Base-by-base conservation (phyloP, 2,888 invertebrate species). In the Dicranocentrus wangi region DNA sequence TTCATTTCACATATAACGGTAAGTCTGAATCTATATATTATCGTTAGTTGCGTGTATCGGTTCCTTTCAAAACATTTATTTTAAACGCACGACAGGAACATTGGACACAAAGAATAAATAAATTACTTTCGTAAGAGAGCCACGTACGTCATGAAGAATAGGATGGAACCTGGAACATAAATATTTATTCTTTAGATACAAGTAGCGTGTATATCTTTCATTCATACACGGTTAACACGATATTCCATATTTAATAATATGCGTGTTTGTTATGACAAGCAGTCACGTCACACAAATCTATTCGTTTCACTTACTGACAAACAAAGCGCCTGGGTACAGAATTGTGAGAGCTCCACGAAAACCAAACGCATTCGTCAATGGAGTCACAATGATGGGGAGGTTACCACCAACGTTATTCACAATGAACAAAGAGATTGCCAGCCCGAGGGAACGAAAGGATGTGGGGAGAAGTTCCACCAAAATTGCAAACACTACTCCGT, bases 381-480 rank as follows among this genome's bases (percentile, higher is more conserved):
- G 95, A 88, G 95, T 95, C 1, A 96, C 94, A 8, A 95, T 90
- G 87, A 96, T 95, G 32, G 96, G 96, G 87, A 96, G 90, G 89
- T 96, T 96, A 39, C 96, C 96, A 5, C 96, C 96, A 82, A 96
- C 92, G 89, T 96, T 96, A 90, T 96, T 96, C 94, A 96, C 95
- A 1, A 96, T 94, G 89, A 96, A 96, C 51, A 96, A 91, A 88
- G 96, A 96, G 42, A 95, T 92, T 0, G 95, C 96, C n/a, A 96
- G 93, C 0, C 95, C 94, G 51, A 95, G 94, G 1, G 95, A 95
- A 65, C 95, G 91, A 15, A 95, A 92, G 8, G 93, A 92, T 63
- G 95, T 87, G 0, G 95, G 95, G 0, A 96, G 95, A 84, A 96
- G 94, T 90, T 96, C 96, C 0, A 96, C 95, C 1, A 96, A 91